Conservation (phyloP, 2,888 invertebrate genomes). For the Hesperia comma region DNA sequence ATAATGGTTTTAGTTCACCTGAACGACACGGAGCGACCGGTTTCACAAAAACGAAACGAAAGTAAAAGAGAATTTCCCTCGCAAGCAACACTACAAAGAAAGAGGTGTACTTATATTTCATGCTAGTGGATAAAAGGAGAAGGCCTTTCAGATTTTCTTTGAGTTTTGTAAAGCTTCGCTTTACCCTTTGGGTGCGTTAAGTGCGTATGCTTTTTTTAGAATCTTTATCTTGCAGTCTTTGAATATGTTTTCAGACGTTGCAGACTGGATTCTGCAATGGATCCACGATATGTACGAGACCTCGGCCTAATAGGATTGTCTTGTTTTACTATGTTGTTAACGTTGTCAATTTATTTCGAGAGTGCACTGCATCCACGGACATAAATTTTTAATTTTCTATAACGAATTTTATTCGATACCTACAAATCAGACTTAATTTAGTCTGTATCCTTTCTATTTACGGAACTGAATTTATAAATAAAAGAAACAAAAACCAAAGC, state of each 20-base stretch:
- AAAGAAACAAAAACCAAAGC: too few species aligned
- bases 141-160: slow-evolving; percentile 29
- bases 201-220: slow-evolving; percentile 7
- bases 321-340: too few species aligned
- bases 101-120: slow-evolving; percentile 21
- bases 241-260: background rate
- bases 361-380: too few species aligned
- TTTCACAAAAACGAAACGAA: slow-evolving; percentile 10
- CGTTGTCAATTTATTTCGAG: too few species aligned
- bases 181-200: slow-evolving; percentile 29
- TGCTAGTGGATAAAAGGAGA: slow-evolving; percentile 24
- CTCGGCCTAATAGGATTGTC: too few species aligned
- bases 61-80: slow-evolving; percentile 12
- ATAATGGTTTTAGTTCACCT: slow-evolving; percentile 11
- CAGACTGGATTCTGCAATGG: too few species aligned
- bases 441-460: too few species aligned
- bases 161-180: slow-evolving; percentile 24
- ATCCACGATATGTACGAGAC: too few species aligned
- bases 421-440: too few species aligned
- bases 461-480: too few species aligned
- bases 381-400: too few species aligned
- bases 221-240: slow-evolving; percentile 13
- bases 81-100: slow-evolving; percentile 22
- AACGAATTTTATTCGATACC: too few species aligned
- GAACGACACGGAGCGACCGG: background rate